Evolutionary conservation across 2,797 vertebrate species (phyloP).

Genomic region (Xiphophorus birchmanni): DNA sequence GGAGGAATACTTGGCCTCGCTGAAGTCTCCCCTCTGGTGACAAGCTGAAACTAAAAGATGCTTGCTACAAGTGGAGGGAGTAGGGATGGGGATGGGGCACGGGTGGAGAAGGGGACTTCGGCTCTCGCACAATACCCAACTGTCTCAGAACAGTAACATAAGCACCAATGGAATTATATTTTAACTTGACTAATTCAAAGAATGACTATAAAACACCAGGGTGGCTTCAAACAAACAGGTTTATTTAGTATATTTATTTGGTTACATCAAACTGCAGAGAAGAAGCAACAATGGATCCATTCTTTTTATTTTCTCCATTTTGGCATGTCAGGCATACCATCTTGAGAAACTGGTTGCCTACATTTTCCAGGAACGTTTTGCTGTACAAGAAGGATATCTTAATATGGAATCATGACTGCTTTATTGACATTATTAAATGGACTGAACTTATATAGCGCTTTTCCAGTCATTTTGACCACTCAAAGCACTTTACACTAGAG

Average conservation of each 20-base stretch:
- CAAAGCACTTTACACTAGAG: no score
- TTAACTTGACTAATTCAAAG: constrained; percentile 27
- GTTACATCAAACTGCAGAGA: constrained; percentile 25
- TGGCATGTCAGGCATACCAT: not conserved
- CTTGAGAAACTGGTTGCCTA: not conserved
- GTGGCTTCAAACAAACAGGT: constrained; percentile 39
- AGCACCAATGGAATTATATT: constrained; percentile 45
- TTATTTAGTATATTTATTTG: constrained; percentile 51
- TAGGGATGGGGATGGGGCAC: no score
- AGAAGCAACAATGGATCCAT: not conserved
- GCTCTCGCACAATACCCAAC: constrained; percentile 36
- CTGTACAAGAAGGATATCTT: not conserved
- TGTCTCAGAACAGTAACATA: constrained; percentile 49
- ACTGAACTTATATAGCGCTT: no score
- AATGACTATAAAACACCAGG: constrained; percentile 41
- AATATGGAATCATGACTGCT: not conserved
- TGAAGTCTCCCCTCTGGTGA: constrained; percentile 43
- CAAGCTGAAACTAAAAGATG: constrained; percentile 40
- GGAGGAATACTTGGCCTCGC: constrained; percentile 60
- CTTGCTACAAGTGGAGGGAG: constrained; percentile 24
- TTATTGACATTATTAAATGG: not conserved
- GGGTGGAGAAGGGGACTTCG: constrained; percentile 16
- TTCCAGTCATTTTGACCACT: no score
- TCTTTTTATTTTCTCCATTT: not conserved
- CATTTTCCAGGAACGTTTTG: not conserved